Percentiles rank a stretch among this genome's conserved stretches.
These are phyloP conservation scores for Bradypodion pumilum DNA, from an alignment of 2,797 vertebrate genomes.

Conservation along the genomic window DNA sequence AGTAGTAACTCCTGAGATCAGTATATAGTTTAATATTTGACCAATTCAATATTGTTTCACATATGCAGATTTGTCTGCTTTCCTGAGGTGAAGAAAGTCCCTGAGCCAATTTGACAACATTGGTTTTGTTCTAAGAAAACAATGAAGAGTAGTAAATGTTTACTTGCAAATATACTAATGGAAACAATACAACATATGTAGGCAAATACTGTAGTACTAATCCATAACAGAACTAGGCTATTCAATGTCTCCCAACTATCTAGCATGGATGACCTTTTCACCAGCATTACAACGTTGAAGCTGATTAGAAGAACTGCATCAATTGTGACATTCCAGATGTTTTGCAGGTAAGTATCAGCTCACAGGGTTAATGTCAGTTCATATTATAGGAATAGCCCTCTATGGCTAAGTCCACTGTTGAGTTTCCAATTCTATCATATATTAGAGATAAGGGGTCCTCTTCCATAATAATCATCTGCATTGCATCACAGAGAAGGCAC, in stretches of 20 bases:
- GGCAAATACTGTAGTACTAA: not conserved
- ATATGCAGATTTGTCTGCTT: not conserved
- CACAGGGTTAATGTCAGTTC: too few species aligned
- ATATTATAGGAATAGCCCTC: too few species aligned
- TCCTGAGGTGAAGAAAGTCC: not conserved
- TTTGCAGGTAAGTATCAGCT: too few species aligned
- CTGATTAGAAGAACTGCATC: not conserved
- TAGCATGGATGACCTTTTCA: not conserved
- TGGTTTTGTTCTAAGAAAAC: not conserved
- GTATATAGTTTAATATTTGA: not conserved
- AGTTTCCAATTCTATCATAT: too few species aligned
- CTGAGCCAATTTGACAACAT: not conserved
- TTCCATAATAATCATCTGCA: too few species aligned
- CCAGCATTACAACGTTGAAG: too few species aligned
- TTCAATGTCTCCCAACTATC: not conserved
- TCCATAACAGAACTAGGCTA: not conserved
- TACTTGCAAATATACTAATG: not conserved
- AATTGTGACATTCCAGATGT: not conserved
- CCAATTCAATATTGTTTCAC: too few species aligned
- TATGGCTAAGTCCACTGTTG: too few species aligned
- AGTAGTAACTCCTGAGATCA: not conserved
- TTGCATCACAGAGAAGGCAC: too few species aligned
- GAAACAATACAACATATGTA: not conserved
- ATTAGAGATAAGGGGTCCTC: too few species aligned
- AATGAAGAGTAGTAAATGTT: not conserved